Evolutionary conservation across 2,888 invertebrate genomes (phyloP).

Genomic region (Lasioglossum zephyrum): DNA sequence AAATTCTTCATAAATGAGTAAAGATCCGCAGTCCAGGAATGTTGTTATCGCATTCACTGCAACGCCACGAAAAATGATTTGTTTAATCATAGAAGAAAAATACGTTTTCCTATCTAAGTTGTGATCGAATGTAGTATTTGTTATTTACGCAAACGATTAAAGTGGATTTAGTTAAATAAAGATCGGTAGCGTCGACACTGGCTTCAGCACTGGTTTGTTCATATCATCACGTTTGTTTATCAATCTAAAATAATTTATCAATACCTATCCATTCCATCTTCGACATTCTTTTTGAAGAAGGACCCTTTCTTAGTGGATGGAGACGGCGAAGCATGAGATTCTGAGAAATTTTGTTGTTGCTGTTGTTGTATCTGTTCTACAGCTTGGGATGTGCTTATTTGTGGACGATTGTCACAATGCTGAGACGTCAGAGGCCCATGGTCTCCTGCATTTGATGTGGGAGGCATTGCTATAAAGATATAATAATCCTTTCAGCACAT

Average conservation of each 20-base stretch:
- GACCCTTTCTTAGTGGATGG: constrained; percentile 89
- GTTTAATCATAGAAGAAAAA: no score
- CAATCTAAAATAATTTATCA: background rate
- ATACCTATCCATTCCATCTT: constrained; percentile 96
- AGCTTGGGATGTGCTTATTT: constrained; percentile 75
- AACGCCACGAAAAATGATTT: no score
- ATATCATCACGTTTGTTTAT: no score
- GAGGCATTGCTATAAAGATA: constrained; percentile 77
- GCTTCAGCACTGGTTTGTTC: no score
- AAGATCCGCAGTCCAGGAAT: no score
- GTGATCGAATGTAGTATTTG: no score
- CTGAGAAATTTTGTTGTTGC: constrained; percentile 75
- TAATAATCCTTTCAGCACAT: background rate
- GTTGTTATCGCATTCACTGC: no score
- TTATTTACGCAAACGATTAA: no score
- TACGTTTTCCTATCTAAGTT: no score
- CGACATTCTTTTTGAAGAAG: constrained; percentile 94
- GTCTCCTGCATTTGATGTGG: constrained; percentile 79
- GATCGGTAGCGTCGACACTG: no score
- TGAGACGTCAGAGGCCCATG: constrained; percentile 80
- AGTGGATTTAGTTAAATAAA: no score
- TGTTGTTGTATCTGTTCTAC: constrained; percentile 76
- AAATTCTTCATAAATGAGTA: no score
- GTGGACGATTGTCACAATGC: constrained; percentile 83
- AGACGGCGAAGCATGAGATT: constrained; percentile 84